These are phyloP conservation scores for Heliangelus exortis DNA, from an alignment of 2,797 vertebrate genomes.

Conservation along the genomic window DNA sequence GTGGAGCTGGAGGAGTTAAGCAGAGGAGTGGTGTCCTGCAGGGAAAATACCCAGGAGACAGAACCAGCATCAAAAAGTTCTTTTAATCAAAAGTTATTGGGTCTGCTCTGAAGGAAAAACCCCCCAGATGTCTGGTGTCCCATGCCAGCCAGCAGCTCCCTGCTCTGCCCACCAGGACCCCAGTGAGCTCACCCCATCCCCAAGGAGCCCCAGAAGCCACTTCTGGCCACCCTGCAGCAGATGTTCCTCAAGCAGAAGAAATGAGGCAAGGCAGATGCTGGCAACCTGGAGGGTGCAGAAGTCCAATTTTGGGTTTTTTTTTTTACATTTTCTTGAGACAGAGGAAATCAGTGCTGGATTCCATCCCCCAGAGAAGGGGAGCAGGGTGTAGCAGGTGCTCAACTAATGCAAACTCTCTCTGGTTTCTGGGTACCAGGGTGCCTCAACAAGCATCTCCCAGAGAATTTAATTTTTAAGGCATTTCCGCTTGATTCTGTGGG, in stretches of 20 bases:
- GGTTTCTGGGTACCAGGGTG: neutral
- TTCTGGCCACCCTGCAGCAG: neutral
- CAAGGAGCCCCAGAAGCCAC: neutral
- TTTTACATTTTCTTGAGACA: neutral
- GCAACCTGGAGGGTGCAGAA: accelerated
- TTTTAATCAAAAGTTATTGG: neutral
- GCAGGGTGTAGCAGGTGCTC: neutral
- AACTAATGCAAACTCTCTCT: accelerated
- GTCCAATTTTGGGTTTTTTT: neutral
- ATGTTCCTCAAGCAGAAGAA: neutral
- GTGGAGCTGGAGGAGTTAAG: too few relatives aligned
- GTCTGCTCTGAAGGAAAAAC: neutral
- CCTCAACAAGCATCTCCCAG: neutral
- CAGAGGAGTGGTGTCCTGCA: too few relatives aligned
- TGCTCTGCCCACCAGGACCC: neutral
- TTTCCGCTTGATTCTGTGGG: neutral
- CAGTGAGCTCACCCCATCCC: neutral
- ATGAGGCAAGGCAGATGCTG: conserved; percentile 25
- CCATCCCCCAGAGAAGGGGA: neutral
- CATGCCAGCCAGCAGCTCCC: neutral
- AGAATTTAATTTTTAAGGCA: neutral
- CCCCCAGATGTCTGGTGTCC: accelerated
- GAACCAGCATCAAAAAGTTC: neutral
- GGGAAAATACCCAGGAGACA: too few relatives aligned
- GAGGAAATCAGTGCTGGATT: neutral